Conservation (phyloP, 2,113 vertebrate species). For the Smithornis capensis region DNA sequence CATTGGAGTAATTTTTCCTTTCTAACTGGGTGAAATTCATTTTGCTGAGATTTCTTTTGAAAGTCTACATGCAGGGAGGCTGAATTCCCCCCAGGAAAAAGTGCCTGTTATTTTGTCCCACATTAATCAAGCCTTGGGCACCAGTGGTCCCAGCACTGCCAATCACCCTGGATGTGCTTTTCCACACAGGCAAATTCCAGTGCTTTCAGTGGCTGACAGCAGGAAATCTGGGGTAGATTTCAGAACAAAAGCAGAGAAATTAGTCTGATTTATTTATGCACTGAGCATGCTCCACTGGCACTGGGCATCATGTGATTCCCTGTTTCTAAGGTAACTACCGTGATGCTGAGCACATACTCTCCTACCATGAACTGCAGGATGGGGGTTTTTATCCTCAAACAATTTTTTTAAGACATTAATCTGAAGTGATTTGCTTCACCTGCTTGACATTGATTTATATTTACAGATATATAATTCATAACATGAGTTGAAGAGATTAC, state of each 20-base stretch:
- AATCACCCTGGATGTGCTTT: conserved; percentile 25
- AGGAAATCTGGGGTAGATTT: conserved; percentile 66
- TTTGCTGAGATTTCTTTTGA: conserved; percentile 45
- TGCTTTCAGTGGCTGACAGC: conserved; percentile 67
- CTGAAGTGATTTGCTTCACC: not conserved
- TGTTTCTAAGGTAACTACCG: conserved; percentile 68
- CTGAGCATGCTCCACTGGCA: conserved; percentile 69
- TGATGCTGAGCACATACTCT: conserved; percentile 43
- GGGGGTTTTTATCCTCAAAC: not conserved
- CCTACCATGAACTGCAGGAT: not conserved
- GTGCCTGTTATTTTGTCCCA: conserved; percentile 49
- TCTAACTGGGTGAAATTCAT: conserved; percentile 29
- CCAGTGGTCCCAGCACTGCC: conserved; percentile 13
- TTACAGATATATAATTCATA: not conserved
- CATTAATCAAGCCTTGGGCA: conserved; percentile 57
- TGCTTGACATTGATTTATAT: not conserved
- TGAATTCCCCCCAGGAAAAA: conserved; percentile 75
- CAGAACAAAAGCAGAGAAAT: conserved; percentile 74
- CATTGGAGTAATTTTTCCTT: conserved; percentile 42
- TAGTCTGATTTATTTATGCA: conserved; percentile 71
- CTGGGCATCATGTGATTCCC: conserved; percentile 46
- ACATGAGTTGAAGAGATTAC: not conserved
- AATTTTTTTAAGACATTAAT: not conserved
- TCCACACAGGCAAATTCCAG: conserved; percentile 62
- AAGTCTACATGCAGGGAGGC: conserved; percentile 62